Evolutionary conservation across 1,140 invertebrate genomes (phyloP), one percentile per base, ranked within the genome.

Genomic region (Drosophila equinoxialis): DNA sequence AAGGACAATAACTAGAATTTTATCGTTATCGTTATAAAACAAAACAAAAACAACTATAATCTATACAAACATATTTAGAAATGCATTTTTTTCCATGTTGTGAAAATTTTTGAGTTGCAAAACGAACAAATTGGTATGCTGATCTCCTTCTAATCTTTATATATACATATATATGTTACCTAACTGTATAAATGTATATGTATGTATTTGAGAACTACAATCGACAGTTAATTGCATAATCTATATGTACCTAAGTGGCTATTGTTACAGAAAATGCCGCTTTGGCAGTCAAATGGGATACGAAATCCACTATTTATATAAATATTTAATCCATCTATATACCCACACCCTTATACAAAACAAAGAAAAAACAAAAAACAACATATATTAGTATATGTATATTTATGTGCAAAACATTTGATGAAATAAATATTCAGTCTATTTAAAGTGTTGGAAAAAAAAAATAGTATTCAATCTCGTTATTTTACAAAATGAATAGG

Each of bases 1-100:
- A 87, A 77, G 68, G 83, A 87, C 83, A 87, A 87, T 87, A 87
- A 87, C 83, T 87, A 87, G 84, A 89, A 89, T 83, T 79, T 87
- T 87, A 86, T 76, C 83, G 72, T 82, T 87, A 68, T 67, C 76
- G 79, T 82, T 86, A 76, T 51, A 17, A 55, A 68, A 61, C 63
- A 48, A 13, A n/a, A 67, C 54, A 66, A 55, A 26, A 71, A 60
- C 64, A 51, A 51, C 45, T 51, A 51, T 51, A 48, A 48, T 51
- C 45, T 51, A 51, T 51, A 51, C 61, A 68, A 33, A 71, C 58
- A 80, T 81, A 68, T 68, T 66, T 83, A 86, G 59, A 78, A 79
- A 68, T 67, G 63, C 75, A 77, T 68, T 73, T 55, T 80, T 77
- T 85, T 86, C 65, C 65, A 79, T 86, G 83, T 82, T 79, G 68